Evolutionary conservation across 2,113 vertebrate genomes (phyloP), one percentile per base, ranked within the genome.

Genomic region (Pterophyllum scalare): DNA sequence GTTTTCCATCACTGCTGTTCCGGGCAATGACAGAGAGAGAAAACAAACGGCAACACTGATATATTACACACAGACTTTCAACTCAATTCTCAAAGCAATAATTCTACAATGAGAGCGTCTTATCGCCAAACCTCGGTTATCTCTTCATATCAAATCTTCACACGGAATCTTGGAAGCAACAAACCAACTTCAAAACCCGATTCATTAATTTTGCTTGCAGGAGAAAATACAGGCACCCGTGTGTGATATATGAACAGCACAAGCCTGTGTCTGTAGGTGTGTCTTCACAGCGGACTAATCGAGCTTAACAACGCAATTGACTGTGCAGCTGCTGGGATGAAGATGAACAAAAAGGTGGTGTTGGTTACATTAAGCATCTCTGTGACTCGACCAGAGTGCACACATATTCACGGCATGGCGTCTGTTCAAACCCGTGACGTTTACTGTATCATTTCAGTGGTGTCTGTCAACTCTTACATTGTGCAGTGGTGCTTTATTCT

Each of bases 1-100:
- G 94, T 94, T 95, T 94, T 95, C 91, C 93, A 95, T 93, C 92
- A 91, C 90, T 83, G 94, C 91, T 91, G 93, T 95, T 95, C 94
- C 88, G 93, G 93, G 92, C 94, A 95, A 88, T 93, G 92, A 94
- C 88, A 95, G 92, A 91, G 83, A 93, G 92, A 92, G 85, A 95
- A 95, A 95, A 95, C 92, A 95, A 95, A 95, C 91, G 87, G 90
- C 84, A 88, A 88, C 88, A 81, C 90, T 94, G 94, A 96, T 95
- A 92, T 95, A 95, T 94, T 85, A 87, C 92, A 94, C 67, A 88
- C 91, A 92, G 92, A 90, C 87, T 70, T 93, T 93, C 88, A 91
- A 90, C 93, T 92, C 88, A 84, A 84, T 75, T 85, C 89, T 91
- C 90, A 91, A 77, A 85, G 87, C 88, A 88, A 88, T 93, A 92